Evolutionary conservation across 1,140 invertebrate genomes (phyloP), one percentile per base, ranked within the genome.

Genomic region (Trachymyrmex cornetzi): DNA sequence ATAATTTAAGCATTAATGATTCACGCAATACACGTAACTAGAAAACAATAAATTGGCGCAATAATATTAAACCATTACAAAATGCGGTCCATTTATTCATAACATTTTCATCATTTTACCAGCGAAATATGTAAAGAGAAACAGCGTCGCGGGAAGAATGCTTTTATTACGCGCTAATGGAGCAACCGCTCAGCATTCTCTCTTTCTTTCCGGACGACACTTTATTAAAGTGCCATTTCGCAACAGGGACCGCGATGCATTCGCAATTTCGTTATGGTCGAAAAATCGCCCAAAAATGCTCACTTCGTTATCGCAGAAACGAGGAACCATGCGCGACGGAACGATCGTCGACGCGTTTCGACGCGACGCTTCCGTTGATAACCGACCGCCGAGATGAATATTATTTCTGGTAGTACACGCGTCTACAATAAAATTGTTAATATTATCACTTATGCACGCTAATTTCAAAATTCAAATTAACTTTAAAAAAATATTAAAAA

Each of bases 261-360:
- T 59, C 82, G 57, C 53, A 61, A 87, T 85, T 85, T 89, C 64
- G 80, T 91, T 69, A 87, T 88, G 86, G 86, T 89, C 85, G 71
- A 80, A 59, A 64, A 27, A 82, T 85, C 38, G 57, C 14, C 80
- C 12, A 67, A 67, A 77, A 77, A 87, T 79, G n/a, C 5, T 67
- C 74, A 48, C 30, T 66, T 85, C 24, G 38, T n/a, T 22, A 38
- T 77, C 71, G 14, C 61, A 85, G 38, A 79, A 85, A 79, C 74
- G 44, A 50, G 59, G 11, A 77, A 34, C 7, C 12, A 14, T 63
- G 30, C n/a, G 34, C 44, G 27, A 55, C 22, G 50, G n/a, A n/a
- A n/a, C 67, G 30, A 44, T 48, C 53, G 38, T 22, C 75, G 75
- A 53, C 19, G 85, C 66, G 48, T 72, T 87, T 74, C 67, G 34